Conservation (phyloP, 1,140 invertebrate genomes). For the Gryllus bimaculatus region DNA sequence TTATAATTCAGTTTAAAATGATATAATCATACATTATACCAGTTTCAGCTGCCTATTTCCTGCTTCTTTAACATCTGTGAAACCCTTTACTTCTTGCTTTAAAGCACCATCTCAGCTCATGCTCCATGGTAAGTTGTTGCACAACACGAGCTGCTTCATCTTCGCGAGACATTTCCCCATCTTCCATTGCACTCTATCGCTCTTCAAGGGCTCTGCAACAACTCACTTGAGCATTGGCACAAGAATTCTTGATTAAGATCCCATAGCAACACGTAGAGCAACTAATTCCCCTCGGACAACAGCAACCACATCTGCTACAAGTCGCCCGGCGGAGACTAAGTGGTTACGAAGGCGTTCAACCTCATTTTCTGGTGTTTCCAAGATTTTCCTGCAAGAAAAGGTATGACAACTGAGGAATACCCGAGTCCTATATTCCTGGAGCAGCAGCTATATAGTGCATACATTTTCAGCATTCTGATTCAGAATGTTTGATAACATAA, state of each 20-base stretch:
- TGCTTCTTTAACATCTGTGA: slow-evolving; percentile 15
- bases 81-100: slow-evolving; percentile 33
- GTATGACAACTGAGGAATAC: neutral
- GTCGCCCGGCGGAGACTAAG: neutral
- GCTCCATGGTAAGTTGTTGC: slow-evolving; percentile 49
- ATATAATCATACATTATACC: neutral
- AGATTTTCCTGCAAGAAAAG: slow-evolving; percentile 35
- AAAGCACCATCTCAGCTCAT: slow-evolving; percentile 53
- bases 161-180: slow-evolving; percentile 30
- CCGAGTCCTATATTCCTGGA: neutral
- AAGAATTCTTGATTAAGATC: slow-evolving; percentile 8
- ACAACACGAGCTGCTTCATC: slow-evolving; percentile 35
- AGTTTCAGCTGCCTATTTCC: slow-evolving; percentile 3
- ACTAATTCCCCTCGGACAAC: slow-evolving; percentile 10
- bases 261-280: slow-evolving; percentile 1
- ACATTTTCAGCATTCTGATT: too few relatives aligned
- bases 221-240: neutral
- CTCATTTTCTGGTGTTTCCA: slow-evolving; percentile 34
- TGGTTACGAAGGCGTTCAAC: slow-evolving; percentile 32
- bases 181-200: neutral
- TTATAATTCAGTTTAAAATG: too few relatives aligned
- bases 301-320: neutral
- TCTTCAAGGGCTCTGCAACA: slow-evolving; percentile 8
- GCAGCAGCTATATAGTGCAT: too few relatives aligned
- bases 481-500: too few relatives aligned